Percentiles rank a stretch among this genome's conserved stretches.
These are phyloP conservation scores for Amphiprion ocellaris DNA, from an alignment of 2,113 vertebrate genomes.

Conservation along the genomic window DNA sequence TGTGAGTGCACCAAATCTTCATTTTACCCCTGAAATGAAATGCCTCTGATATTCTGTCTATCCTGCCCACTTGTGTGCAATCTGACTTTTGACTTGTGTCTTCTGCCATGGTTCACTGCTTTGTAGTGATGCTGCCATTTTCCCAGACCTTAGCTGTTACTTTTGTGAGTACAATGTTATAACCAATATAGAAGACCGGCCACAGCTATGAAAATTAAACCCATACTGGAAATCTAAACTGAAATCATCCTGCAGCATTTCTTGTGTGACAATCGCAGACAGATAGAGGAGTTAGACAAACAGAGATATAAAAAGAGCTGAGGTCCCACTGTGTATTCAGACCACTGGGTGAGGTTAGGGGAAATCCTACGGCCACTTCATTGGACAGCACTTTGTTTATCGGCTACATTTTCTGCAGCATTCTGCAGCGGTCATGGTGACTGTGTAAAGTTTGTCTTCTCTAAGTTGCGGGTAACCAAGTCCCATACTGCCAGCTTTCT, in stretches of 20 bases:
- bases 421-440: slow-evolving; percentile 72
- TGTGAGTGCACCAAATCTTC: too few species aligned
- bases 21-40: too few species aligned
- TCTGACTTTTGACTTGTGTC: neutral
- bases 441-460: slow-evolving; percentile 77
- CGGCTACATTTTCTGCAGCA: slow-evolving; percentile 61
- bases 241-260: slow-evolving; percentile 6
- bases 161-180: neutral
- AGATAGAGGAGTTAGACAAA: slow-evolving; percentile 34
- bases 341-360: slow-evolving; percentile 53
- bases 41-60: too few species aligned
- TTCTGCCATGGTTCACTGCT: neutral
- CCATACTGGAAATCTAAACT: neutral
- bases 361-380: slow-evolving; percentile 52
- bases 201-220: slow-evolving; percentile 19
- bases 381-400: slow-evolving; percentile 64
- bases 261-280: neutral
- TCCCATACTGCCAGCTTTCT: slow-evolving; percentile 30
- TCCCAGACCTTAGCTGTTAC: neutral
- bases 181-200: slow-evolving; percentile 3
- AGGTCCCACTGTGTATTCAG: slow-evolving; percentile 31
- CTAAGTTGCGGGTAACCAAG: slow-evolving; percentile 63
- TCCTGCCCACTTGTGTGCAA: too few species aligned
- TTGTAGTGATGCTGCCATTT: neutral
- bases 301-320: slow-evolving; percentile 55